These are phyloP conservation scores for Leucopternis melanops DNA, from an alignment of 2,113 vertebrate species.

Conservation along the genomic window DNA sequence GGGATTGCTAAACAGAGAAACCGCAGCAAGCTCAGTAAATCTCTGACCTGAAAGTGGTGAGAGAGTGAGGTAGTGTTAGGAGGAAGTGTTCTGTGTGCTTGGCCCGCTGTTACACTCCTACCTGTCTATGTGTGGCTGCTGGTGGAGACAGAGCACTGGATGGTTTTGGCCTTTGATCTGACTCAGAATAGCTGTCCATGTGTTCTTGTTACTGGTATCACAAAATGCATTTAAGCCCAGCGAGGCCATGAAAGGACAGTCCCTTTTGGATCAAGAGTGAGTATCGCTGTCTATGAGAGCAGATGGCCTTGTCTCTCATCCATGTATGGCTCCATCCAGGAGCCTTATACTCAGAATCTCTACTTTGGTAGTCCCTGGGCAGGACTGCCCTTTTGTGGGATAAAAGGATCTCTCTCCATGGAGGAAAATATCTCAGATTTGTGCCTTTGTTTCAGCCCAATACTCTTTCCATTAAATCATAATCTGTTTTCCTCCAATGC, in stretches of 20 bases:
- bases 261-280: neutral
- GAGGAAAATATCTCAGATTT: neutral
- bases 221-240: neutral
- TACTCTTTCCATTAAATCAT: slow-evolving; percentile 23
- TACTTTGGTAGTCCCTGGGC: neutral
- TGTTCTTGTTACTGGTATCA: neutral
- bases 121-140: neutral
- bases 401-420: neutral
- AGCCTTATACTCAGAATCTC: neutral
- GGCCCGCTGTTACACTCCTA: neutral
- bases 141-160: neutral
- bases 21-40: neutral
- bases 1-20: neutral
- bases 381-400: neutral
- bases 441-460: neutral
- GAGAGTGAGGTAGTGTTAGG: neutral
- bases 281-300: neutral
- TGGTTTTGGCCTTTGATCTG: neutral
- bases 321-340: neutral
- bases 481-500: neutral
- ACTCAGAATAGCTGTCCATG: neutral
- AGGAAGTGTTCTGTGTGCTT: neutral
- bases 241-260: neutral
- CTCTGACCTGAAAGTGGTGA: neutral
- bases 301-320: neutral